Conservation (phyloP, 2,888 invertebrate genomes). For the Agrochola circellaris region DNA sequence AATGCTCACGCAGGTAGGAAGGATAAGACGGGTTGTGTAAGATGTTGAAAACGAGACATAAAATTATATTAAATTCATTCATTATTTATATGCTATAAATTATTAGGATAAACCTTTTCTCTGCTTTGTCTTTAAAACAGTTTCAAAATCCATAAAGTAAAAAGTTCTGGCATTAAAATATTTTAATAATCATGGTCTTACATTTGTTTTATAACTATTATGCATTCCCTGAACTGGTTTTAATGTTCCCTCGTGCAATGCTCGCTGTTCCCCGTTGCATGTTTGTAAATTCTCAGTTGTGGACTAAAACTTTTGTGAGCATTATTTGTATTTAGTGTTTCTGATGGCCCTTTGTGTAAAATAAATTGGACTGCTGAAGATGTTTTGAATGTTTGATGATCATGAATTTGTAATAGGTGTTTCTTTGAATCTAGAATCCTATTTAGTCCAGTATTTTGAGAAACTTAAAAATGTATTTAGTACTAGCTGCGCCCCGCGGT, state of each 20-base stretch:
- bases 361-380: conserved; percentile 32
- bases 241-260: conserved; percentile 48
- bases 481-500: too few species aligned
- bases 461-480: neutral
- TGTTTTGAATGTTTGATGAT: conserved; percentile 33
- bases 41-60: too few species aligned
- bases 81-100: too few species aligned
- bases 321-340: conserved; percentile 52
- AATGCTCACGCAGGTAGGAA: too few species aligned
- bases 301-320: conserved; percentile 54
- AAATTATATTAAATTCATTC: too few species aligned
- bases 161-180: conserved; percentile 10
- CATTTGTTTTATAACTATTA: conserved; percentile 37
- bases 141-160: neutral
- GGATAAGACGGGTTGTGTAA: too few species aligned
- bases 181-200: conserved; percentile 20
- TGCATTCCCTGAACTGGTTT: conserved; percentile 42
- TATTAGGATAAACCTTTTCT: neutral
- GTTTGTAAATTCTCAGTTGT: conserved; percentile 53
- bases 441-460: conserved; percentile 1
- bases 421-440: conserved; percentile 4
- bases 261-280: conserved; percentile 41
- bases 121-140: neutral
- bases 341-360: conserved; percentile 45
- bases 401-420: conserved; percentile 20